Evolutionary conservation across 1,140 invertebrate genomes (phyloP), one percentile per base, ranked within the genome.

Genomic region (Nymphalis io): DNA sequence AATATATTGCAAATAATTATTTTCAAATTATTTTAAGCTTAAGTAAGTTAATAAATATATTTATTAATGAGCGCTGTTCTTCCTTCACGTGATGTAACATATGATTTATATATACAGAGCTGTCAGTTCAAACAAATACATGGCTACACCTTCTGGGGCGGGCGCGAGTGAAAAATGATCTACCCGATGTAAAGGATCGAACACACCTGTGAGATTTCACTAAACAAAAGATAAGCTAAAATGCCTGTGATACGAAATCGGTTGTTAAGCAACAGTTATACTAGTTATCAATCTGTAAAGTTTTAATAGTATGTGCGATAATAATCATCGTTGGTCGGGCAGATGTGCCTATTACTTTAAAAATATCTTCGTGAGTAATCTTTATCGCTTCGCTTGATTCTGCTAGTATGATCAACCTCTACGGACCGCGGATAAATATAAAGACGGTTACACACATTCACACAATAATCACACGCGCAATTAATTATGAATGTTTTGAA

Each of bases 61-160:
- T 46, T n/a, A 46, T 46, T 23, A 21, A 53, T 21, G 48, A 44
- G 40, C 13, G 12, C 40, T 53, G 3, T 23, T 53, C 10, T 53
- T 21, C 13, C 20, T 53, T 12, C 18, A 13, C 13, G n/a, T n/a
- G n/a, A 42, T 10, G 40, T 51, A 3, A 21, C 46, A 15, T 21
- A 18, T 53, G 48, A 53, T 53, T 53, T 53, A 53, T 53, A 53
- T 53, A 21, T 53, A 21, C 48, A 20, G 48, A 53, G 5, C 48
- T 42, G 74, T 73, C 74, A 73, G 59, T 62, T 55, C 63, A 57
- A 72, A 75, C 74, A 75, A 75, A 75, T 72, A 73, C 62, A 68
- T 59, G 66, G 58, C 63, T 72, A 72, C 67, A 67, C 51, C 70
- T 33, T 33, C 27, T 48, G 51, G 62, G 63, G 40, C 60, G 60